Evolutionary conservation across 2,113 vertebrate species (phyloP).

Genomic region (Trogon melanurus): DNA sequence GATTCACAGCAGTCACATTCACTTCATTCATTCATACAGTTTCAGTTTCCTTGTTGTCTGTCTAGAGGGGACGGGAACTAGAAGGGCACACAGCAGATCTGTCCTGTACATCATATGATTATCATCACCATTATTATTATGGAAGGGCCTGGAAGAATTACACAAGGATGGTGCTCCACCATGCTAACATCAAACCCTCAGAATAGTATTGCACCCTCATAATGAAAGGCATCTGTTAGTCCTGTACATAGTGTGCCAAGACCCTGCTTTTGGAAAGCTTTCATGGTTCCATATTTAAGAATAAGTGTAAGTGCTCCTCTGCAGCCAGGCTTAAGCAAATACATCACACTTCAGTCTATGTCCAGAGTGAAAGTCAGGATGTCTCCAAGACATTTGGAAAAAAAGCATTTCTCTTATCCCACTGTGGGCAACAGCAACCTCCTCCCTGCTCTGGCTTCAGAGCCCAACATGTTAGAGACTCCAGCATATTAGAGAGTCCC

Average conservation of each 20-base stretch:
- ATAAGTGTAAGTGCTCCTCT: neutral
- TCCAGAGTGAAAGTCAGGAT: neutral
- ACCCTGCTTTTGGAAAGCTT: neutral
- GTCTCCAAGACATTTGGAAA: neutral
- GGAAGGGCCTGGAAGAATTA: neutral
- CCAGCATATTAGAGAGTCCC: neutral
- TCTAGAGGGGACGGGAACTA: neutral
- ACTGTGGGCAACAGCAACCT: neutral
- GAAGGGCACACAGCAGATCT: neutral
- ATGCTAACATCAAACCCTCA: neutral
- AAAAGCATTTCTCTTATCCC: neutral
- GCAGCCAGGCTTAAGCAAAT: neutral
- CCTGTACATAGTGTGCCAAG: rapidly evolving
- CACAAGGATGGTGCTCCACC: neutral
- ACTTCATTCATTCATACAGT: neutral
- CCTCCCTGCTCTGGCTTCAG: neutral
- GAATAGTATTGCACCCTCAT: neutral
- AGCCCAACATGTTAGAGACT: neutral
- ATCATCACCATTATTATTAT: neutral
- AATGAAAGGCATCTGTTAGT: neutral
- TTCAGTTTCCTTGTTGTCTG: neutral
- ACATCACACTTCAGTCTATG: neutral
- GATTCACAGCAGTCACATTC: neutral
- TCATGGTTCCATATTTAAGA: neutral
- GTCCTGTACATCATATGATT: neutral